Base-by-base conservation (phyloP, 2,797 vertebrate genomes). In the Triplophysa yarkandensis region DNA sequence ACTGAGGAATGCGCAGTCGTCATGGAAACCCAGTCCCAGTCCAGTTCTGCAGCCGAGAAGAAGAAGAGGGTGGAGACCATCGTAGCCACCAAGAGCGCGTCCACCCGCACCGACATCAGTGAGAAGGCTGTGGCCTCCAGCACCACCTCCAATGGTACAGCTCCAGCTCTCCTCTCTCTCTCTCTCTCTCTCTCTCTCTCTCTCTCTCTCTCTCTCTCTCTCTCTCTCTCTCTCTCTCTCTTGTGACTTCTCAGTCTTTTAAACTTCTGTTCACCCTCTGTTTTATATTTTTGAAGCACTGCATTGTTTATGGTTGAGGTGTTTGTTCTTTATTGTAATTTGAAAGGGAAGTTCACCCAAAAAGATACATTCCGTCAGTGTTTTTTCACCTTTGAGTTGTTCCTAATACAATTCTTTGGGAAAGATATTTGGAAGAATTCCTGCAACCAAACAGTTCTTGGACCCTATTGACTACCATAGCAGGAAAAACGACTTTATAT, bases 101-200 rank as follows among this genome's bases (percentile, higher is more conserved):
- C 94, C 70, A 86, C 89, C 54, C 93, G 96, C 82, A 87, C 93
- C 89, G 96, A 98, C 88, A 94, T 98, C 91, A 98, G 97, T 50
- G 97, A 99, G 91, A 99, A 98, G 91, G 97, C 96, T 0, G 95
- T 96, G 86, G 96, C 97, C 87, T 99, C 97, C 84, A 99, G 96
- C 91, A 99, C 97, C 86, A 99, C 97, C 77, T 98, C 96, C 83
- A 99, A 98, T 78, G 97, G 97, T 99, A 92, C 85, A 90, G 81
- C n/a, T 48, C n/a, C 44, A 48, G 2, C 19, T 50, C 17, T 25
- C 23, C 2, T 30, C 4, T 52, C 55, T 17, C 25, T 25, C 5
- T 17, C 27, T 8, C 25, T n/a, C n/a, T n/a, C n/a, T n/a, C n/a
- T n/a, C n/a, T n/a, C n/a, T n/a, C n/a, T n/a, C n/a, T n/a, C n/a